Conservation (phyloP, 1,140 invertebrate genomes). For the Drosophila quadrilineata region DNA sequence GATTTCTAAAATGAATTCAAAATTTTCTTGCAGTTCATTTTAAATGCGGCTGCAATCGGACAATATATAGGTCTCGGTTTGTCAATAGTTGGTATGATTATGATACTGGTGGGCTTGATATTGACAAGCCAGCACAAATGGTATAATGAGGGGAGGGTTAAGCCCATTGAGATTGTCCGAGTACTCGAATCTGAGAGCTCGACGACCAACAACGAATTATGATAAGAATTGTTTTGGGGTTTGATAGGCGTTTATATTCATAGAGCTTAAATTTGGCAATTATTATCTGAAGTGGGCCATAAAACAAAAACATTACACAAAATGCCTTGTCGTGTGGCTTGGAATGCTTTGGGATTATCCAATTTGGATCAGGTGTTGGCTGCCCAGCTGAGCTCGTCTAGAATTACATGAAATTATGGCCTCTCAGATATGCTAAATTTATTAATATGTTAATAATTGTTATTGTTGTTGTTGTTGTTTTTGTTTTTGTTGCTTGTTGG, state of each 20-base stretch:
- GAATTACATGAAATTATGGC: conserved; percentile 77
- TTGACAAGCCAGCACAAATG: conserved; percentile 56
- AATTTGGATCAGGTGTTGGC: conserved; percentile 57
- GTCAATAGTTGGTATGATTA: conserved; percentile 34
- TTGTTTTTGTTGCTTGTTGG: conserved; percentile 16
- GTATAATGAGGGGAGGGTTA: conserved; percentile 30
- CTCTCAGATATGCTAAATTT: conserved; percentile 77
- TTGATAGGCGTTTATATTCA: background rate
- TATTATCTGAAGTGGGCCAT: conserved; percentile 32
- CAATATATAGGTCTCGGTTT: conserved; percentile 44
- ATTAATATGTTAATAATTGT: conserved; percentile 80
- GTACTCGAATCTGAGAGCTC: background rate
- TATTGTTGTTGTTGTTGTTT: conserved; percentile 21
- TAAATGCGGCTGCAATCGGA: conserved; percentile 42
- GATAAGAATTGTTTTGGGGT: background rate
- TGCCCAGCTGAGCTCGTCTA: conserved; percentile 66
- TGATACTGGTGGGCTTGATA: conserved; percentile 31
- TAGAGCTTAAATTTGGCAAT: background rate
- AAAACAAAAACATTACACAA: conserved; percentile 31
- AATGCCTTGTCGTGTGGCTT: conserved; percentile 22
- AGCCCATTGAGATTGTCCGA: background rate
- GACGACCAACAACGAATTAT: conserved; percentile 9
- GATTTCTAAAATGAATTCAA: no score
- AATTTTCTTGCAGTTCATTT: conserved; percentile 31
- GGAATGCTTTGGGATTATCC: conserved; percentile 59